phyloP scores from a whole-genome alignment of 1,140 invertebrate genomes.

The Drosophila sproati region DNA sequence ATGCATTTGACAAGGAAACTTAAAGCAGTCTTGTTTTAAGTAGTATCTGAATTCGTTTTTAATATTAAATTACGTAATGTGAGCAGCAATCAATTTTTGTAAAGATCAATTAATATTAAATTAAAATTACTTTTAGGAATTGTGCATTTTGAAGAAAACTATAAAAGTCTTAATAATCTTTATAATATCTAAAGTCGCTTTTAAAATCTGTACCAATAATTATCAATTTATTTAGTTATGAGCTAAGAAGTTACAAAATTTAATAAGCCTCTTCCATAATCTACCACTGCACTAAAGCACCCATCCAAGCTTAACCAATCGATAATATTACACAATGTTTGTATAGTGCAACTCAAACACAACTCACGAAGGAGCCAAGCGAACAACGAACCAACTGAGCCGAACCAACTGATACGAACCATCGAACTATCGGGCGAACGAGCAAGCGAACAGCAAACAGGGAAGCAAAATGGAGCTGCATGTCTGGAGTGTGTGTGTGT shows the following conservation, averaged over 20 bases:
- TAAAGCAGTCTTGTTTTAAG: no score
- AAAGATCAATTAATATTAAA: no score
- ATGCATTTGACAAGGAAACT: no score
- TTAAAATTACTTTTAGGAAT: no score
- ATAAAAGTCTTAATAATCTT: background rate
- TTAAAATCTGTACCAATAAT: background rate
- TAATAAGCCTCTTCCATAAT: no score
- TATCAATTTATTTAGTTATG: background rate
- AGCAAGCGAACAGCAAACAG: conserved; percentile 31
- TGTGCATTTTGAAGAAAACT: no score
- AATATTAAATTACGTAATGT: no score
- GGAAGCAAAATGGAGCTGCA: conserved; percentile 57
- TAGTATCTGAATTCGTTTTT: no score
- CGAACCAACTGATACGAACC: conserved; percentile 10
- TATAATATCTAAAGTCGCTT: background rate
- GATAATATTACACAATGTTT: conserved; percentile 45
- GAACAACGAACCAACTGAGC: conserved; percentile 28
- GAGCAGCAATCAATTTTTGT: no score
- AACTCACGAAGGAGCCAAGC: conserved; percentile 14
- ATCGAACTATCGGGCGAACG: background rate
- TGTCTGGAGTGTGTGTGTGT: conserved; percentile 28
- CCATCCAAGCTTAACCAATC: background rate
- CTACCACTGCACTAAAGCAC: no score
- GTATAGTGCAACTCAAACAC: conserved; percentile 9
- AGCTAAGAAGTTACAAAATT: no score